phyloP scores from a whole-genome alignment of 2,797 vertebrate species.

The Adrianichthys oophorus region DNA sequence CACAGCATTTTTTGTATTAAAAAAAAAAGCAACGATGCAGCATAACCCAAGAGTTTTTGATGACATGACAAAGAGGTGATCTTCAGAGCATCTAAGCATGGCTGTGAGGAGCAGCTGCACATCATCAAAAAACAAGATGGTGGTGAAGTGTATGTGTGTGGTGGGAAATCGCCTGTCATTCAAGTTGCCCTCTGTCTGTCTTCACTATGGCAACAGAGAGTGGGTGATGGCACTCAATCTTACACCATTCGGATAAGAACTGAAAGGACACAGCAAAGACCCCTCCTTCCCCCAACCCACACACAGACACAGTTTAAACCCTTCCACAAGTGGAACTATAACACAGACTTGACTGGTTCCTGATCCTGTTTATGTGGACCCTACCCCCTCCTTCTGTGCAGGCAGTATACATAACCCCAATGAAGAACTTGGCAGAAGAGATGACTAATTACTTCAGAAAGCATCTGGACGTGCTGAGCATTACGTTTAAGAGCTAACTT shows the following conservation, averaged over 20 bases:
- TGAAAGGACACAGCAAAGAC: conserved; percentile 44
- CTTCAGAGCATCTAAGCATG: conserved; percentile 4
- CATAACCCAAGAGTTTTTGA: not conserved
- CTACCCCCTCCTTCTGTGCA: conserved; percentile 14
- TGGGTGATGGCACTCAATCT: conserved; percentile 63
- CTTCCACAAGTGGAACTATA: not conserved
- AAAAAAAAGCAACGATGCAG: conserved; percentile 1
- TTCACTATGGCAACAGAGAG: conserved; percentile 66
- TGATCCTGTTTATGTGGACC: conserved; percentile 10
- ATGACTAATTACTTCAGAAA: too few species aligned
- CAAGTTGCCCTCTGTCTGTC: conserved; percentile 51
- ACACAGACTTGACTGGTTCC: not conserved
- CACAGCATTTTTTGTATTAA: not conserved
- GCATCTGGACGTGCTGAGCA: too few species aligned
- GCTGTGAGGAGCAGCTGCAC: conserved; percentile 6
- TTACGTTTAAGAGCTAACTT: too few species aligned
- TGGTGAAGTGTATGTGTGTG: conserved; percentile 28
- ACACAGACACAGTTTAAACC: not conserved
- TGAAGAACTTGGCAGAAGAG: too few species aligned
- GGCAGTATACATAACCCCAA: too few species aligned
- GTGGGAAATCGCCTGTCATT: conserved; percentile 60
- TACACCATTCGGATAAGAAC: conserved; percentile 46
- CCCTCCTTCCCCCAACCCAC: too few species aligned
- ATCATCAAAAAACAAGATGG: conserved; percentile 17
- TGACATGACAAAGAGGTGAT: conserved; percentile 27